Evolutionary conservation across 2,113 vertebrate genomes (phyloP).

Genomic region (Nesoenas mayeri): DNA sequence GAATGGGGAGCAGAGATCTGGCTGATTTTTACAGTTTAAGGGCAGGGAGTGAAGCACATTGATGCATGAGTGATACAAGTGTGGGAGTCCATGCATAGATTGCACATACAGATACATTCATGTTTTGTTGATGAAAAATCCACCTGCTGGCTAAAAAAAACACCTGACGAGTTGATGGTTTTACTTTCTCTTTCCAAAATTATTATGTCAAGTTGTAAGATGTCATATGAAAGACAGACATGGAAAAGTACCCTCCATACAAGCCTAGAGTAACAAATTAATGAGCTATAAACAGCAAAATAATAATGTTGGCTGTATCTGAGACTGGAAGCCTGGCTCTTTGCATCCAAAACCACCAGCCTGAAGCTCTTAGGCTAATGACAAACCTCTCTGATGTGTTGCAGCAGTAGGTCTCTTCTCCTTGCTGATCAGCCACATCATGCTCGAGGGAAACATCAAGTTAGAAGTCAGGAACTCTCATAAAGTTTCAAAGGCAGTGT

Average conservation of each 20-base stretch:
- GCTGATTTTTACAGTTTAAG: not conserved
- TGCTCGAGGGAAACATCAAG: not conserved
- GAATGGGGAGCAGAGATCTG: not conserved
- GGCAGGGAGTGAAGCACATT: not conserved
- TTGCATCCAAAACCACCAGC: rapidly evolving
- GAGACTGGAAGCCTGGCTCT: not conserved
- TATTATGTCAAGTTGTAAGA: not conserved
- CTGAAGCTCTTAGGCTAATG: not conserved
- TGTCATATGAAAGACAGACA: not conserved
- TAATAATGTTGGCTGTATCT: not conserved
- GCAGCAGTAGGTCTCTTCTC: not conserved
- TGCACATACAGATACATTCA: not conserved
- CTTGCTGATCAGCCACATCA: not conserved
- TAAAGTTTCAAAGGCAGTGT: not conserved
- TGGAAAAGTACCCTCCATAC: not conserved
- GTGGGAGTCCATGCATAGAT: not conserved
- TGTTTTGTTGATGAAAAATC: not conserved
- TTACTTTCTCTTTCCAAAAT: not conserved
- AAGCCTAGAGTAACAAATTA: constrained; percentile 33
- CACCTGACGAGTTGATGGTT: not conserved
- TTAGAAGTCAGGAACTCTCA: not conserved
- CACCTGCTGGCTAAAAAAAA: not conserved
- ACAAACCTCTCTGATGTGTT: not conserved
- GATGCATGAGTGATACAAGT: rapidly evolving
- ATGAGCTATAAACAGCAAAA: constrained; percentile 23